These are phyloP conservation scores for Crossaster papposus DNA, from an alignment of 53 echinoderm and acorn worm species.

Conservation along the genomic window DNA sequence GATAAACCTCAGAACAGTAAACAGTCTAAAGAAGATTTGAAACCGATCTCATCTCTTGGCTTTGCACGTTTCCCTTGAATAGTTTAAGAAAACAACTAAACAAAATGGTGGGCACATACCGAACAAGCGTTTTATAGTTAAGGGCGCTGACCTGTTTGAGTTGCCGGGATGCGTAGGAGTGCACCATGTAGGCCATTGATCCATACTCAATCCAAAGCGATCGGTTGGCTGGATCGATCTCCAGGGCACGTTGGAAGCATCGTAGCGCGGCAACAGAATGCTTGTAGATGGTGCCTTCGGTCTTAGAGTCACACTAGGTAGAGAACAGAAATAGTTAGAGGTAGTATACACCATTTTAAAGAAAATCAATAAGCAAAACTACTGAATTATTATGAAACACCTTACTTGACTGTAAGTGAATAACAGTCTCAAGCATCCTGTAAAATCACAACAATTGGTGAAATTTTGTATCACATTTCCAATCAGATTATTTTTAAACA, in stretches of 20 bases:
- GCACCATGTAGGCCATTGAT: constrained; percentile 88
- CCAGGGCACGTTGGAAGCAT: constrained; percentile 92
- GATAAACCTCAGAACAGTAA: too few relatives aligned
- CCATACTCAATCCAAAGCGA: constrained; percentile 97
- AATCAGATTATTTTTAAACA: too few relatives aligned
- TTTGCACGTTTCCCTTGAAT: too few relatives aligned
- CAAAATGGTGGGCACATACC: not conserved
- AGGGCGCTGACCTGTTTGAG: constrained; percentile 80
- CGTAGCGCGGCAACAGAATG: constrained; percentile 74
- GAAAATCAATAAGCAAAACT: too few relatives aligned
- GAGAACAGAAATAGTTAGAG: not conserved
- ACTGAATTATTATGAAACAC: not conserved
- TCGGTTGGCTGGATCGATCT: constrained; percentile 81
- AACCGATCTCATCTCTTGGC: too few relatives aligned
- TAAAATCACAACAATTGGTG: too few relatives aligned
- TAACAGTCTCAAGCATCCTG: too few relatives aligned
- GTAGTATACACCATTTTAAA: too few relatives aligned
- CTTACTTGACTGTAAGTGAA: too few relatives aligned
- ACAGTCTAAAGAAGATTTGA: too few relatives aligned
- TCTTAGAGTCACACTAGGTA: constrained; percentile 87
- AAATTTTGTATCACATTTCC: too few relatives aligned
- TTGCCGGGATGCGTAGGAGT: constrained; percentile 95
- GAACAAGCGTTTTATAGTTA: not conserved
- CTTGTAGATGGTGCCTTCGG: constrained; percentile 88
- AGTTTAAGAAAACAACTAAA: too few relatives aligned